phyloP scores from a whole-genome alignment of 2,113 vertebrate species.

The Paraplagusia blochii region DNA sequence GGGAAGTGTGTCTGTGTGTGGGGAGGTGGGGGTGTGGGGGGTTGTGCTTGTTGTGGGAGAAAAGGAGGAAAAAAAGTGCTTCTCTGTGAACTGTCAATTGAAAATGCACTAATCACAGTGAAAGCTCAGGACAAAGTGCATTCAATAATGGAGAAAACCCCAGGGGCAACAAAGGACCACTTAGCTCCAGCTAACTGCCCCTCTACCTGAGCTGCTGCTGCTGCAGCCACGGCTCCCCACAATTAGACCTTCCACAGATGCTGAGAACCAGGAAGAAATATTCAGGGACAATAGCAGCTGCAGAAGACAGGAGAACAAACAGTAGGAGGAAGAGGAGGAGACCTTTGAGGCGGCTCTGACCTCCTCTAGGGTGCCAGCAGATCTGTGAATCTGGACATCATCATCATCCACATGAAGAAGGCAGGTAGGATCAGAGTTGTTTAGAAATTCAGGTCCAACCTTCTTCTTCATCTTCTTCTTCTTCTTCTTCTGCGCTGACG shows the following conservation, averaged over 20 bases:
- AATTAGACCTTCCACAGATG: slow-evolving; percentile 39
- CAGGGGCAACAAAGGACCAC: slow-evolving; percentile 80
- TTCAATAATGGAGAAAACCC: slow-evolving; percentile 78
- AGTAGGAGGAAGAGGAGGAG: neutral
- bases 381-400: too few relatives aligned
- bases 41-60: slow-evolving; percentile 17
- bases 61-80: slow-evolving; percentile 36
- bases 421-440: too few relatives aligned
- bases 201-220: slow-evolving; percentile 12
- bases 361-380: too few relatives aligned
- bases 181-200: slow-evolving; percentile 73
- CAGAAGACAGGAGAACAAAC: too few relatives aligned
- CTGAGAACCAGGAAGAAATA: slow-evolving; percentile 2
- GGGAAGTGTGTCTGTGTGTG: too few relatives aligned
- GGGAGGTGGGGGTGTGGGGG: slow-evolving; percentile 19
- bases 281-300: too few relatives aligned
- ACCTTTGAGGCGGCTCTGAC: too few relatives aligned
- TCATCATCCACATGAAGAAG: too few relatives aligned
- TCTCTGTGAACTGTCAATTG: slow-evolving; percentile 92
- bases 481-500: too few relatives aligned
- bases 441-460: too few relatives aligned
- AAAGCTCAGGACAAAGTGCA: slow-evolving; percentile 91
- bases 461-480: too few relatives aligned
- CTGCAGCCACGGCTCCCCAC: slow-evolving; percentile 31
- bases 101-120: slow-evolving; percentile 95